Percentiles rank a stretch among this genome's conserved stretches.
Evolutionary conservation across 2,797 vertebrate species (phyloP).

Genomic region (Vultur gryphus): DNA sequence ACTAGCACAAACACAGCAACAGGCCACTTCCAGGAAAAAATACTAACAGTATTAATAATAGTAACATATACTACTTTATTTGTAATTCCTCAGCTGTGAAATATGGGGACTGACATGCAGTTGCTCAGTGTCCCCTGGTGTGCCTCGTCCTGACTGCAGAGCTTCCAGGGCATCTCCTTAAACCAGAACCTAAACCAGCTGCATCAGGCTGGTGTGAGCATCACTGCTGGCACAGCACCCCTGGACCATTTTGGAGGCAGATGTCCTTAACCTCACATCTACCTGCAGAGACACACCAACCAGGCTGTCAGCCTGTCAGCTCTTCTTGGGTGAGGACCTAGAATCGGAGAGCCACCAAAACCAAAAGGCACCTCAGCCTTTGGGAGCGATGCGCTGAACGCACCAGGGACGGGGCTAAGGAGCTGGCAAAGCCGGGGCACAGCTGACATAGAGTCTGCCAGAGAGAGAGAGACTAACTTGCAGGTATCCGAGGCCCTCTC

Average conservation of each 20-base stretch:
- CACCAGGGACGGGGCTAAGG: neutral
- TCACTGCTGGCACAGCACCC: neutral
- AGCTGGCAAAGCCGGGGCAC: neutral
- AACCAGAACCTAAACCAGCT: neutral
- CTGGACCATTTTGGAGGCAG: neutral
- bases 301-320: neutral
- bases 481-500: neutral
- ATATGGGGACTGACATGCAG: neutral
- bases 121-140: neutral
- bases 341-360: neutral
- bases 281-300: neutral
- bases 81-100: neutral
- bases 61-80: neutral
- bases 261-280: neutral
- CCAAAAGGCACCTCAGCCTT: neutral
- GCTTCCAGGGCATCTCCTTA: neutral
- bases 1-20: neutral
- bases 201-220: neutral
- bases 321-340: neutral
- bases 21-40: neutral
- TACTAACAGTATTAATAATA: neutral
- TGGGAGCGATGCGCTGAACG: rapidly evolving
- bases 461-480: neutral
- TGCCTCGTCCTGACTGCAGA: neutral
- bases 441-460: neutral